Evolutionary conservation across 2,888 invertebrate genomes (phyloP).

Genomic region (Ganaspis brasiliensis): DNA sequence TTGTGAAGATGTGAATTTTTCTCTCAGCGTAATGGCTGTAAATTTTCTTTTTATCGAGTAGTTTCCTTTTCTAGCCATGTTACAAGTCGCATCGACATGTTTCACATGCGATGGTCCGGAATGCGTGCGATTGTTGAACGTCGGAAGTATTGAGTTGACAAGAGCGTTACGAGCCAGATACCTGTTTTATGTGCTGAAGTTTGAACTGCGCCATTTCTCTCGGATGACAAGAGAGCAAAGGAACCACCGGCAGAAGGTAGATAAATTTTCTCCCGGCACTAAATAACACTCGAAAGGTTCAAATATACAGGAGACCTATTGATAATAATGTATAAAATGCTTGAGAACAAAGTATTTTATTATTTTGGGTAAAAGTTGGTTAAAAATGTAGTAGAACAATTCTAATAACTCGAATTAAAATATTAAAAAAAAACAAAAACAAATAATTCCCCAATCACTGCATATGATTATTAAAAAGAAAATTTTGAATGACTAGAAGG

Average conservation of each 20-base stretch:
- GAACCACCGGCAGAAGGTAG: constrained; percentile 19
- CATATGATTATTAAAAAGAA: no score
- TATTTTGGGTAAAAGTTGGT: no score
- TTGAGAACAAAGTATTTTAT: no score
- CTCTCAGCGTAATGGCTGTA: not conserved
- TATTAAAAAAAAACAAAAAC: no score
- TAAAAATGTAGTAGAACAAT: no score
- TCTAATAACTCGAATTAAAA: no score
- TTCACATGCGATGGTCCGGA: constrained; percentile 2
- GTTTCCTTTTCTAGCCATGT: not conserved
- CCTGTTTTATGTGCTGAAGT: constrained; percentile 33
- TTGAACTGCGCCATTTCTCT: constrained; percentile 16
- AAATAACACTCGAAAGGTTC: constrained; percentile 2
- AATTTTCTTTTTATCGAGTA: constrained; percentile 24
- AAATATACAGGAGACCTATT: not conserved
- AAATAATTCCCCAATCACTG: no score
- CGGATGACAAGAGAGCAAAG: constrained; percentile 15
- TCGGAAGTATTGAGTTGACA: constrained; percentile 39
- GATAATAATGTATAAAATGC: not conserved
- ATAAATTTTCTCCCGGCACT: not conserved
- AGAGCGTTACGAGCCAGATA: not conserved
- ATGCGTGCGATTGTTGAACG: constrained; percentile 30
- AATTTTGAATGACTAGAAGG: no score
- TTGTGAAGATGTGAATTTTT: constrained; percentile 6
- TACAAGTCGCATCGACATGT: constrained; percentile 5